Conservation (phyloP, 1,140 invertebrate species). For the Ostrea denselamellosa region DNA sequence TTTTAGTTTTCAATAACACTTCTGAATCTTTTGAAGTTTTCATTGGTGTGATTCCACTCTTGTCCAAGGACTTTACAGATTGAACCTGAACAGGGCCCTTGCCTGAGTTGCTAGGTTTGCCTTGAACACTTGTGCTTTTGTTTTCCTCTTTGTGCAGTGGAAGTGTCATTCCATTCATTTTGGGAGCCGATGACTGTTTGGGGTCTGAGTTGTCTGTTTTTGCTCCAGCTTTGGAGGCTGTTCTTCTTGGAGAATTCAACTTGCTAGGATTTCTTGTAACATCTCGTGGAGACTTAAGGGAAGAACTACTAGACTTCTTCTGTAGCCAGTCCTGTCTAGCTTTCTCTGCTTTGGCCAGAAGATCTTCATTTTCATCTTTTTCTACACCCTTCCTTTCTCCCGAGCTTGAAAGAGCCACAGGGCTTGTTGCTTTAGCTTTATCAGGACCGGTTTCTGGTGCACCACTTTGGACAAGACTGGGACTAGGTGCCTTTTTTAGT, state of each 20-base stretch:
- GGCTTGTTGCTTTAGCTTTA: slow-evolving; percentile 14
- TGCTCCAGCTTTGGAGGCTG: not conserved
- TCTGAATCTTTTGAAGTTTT: slow-evolving; percentile 47
- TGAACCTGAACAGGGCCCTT: slow-evolving; percentile 41
- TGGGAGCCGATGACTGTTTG: not conserved
- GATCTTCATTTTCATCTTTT: slow-evolving; percentile 56
- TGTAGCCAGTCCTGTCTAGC: slow-evolving; percentile 71
- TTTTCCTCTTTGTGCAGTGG: slow-evolving; percentile 27
- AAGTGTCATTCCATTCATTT: slow-evolving; percentile 31
- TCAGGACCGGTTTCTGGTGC: not conserved
- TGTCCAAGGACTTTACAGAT: slow-evolving; percentile 11
- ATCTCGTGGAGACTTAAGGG: slow-evolving; percentile 52
- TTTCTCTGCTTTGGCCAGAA: slow-evolving; percentile 72
- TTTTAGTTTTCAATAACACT: slow-evolving; percentile 51
- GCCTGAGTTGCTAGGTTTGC: not conserved
- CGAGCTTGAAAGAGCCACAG: not conserved
- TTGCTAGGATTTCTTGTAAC: slow-evolving; percentile 53
- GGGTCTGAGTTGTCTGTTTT: not conserved
- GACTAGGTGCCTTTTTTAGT: slow-evolving; percentile 5
- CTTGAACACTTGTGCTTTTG: not conserved
- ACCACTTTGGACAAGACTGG: not conserved
- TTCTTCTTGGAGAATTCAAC: slow-evolving; percentile 39
- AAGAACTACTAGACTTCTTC: slow-evolving; percentile 58
- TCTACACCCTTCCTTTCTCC: slow-evolving; percentile 4
- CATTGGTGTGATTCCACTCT: slow-evolving; percentile 29